Base-by-base conservation (phyloP, 1,140 invertebrate species). In the Lutraria rhynchaena region DNA sequence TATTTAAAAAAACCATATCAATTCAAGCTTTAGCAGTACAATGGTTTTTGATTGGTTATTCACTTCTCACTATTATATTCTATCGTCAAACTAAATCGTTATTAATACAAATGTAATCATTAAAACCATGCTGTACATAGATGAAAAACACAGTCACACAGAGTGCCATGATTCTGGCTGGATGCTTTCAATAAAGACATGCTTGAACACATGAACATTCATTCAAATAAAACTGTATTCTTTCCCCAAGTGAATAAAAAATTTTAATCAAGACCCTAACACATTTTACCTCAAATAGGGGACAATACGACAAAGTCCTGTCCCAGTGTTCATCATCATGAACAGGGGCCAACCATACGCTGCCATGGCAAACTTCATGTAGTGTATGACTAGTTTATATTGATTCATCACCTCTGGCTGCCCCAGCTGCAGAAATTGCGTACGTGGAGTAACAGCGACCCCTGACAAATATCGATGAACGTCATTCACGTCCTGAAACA, bases 331-430 rank as follows among this genome's bases (percentile, higher is more conserved):
- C 60, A 94, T 95, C 91, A 96, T 94, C 77, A 98, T 93, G 87
- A 95, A 97, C 92, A 97, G 95, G n/a, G 96, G 97, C 97, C 97
- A 98, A 19, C 96, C 96, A 90, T 98, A 98, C 74, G 96, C 96
- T 24, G 95, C 96, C 9, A 97, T 94, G n/a, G 96, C 96, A 89
- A 96, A 98, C 87, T 96, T 95, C 95, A 97, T 96, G 87, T 95
- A 98, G 91, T 97, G 95, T 70, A 97, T 95, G 33, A 97, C 95
- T 57, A 94, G 94, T 87, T 95, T 95, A 87, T 95, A 97, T 85
- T 96, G 95, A 63, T 95, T 94, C 90, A 96, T 94, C 75, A 95
- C 94, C 37, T 93, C 93, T 51, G 95, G 95, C 91, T 97, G 95
- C 85, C 96, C 96, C 74, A 98, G 93, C 78, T 96, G 95, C 61